phyloP scores from a whole-genome alignment of 2,797 vertebrate genomes.

The Malurus splendens region DNA sequence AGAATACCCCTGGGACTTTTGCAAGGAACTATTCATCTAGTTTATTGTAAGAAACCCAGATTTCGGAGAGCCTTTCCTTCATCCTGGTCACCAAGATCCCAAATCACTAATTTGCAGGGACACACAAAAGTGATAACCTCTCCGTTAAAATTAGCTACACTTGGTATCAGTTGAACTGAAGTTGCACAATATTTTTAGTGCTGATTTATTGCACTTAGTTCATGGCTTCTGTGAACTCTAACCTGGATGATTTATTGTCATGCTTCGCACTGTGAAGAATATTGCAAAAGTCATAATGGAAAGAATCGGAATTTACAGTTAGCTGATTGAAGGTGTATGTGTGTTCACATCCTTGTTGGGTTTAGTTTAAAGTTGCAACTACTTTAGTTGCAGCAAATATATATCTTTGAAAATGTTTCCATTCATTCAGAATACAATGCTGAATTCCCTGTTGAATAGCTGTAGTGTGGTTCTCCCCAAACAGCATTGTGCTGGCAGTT shows the following conservation, averaged over 20 bases:
- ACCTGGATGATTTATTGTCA: background rate
- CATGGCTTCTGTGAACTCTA: background rate
- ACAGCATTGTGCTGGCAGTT: constrained; percentile 51
- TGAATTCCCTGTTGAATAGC: constrained; percentile 47
- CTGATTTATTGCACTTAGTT: constrained; percentile 9
- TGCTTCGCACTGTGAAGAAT: background rate
- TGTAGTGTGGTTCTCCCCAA: constrained; percentile 38
- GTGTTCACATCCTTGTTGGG: background rate
- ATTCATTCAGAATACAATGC: constrained; percentile 48
- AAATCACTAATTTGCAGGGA: background rate
- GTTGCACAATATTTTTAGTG: constrained; percentile 17
- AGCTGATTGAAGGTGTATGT: constrained; percentile 10
- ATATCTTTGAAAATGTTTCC: constrained; percentile 44
- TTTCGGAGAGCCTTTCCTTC: background rate
- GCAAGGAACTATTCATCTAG: background rate
- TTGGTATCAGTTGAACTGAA: background rate
- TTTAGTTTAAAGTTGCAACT: background rate
- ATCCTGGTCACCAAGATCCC: background rate
- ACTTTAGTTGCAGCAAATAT: constrained; percentile 5
- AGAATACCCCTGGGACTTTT: background rate
- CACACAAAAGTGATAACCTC: background rate
- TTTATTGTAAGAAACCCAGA: background rate
- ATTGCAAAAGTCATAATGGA: background rate
- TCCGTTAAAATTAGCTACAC: background rate
- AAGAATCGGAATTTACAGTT: background rate